Evolutionary conservation across 2,888 invertebrate species (phyloP).

Genomic region (Exocentrus adspersus): DNA sequence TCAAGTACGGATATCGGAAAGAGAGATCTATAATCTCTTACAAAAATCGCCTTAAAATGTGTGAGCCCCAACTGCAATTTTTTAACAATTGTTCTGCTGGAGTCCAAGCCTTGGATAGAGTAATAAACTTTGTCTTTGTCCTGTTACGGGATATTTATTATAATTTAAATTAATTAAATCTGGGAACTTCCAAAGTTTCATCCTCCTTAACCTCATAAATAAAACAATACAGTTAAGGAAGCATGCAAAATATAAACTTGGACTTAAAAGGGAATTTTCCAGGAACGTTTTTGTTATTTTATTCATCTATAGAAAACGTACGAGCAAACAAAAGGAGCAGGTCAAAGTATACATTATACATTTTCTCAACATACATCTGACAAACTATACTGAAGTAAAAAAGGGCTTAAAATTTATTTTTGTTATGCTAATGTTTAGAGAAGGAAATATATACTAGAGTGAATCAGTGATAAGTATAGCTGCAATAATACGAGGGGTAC

Average conservation of each 20-base stretch:
- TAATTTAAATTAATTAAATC: conserved; percentile 20
- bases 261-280: conserved; percentile 26
- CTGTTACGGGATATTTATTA: conserved; percentile 12
- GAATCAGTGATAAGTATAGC: no score
- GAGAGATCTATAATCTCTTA: not conserved
- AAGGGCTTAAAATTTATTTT: no score
- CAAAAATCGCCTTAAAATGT: not conserved
- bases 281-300: conserved; percentile 30
- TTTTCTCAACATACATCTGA: no score
- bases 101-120: not conserved
- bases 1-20: conserved; percentile 13
- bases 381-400: no score
- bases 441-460: no score
- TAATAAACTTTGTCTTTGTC: conserved; percentile 9
- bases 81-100: conserved; percentile 15
- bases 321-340: no score
- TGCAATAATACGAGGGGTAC: no score
- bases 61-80: no score
- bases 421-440: no score
- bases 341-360: no score
- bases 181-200: conserved; percentile 1
- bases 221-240: not conserved
- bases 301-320: no score
- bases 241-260: conserved; percentile 4
- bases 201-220: conserved; percentile 16